Base-by-base conservation (phyloP, 2,113 vertebrate species). In the Ameiurus melas region DNA sequence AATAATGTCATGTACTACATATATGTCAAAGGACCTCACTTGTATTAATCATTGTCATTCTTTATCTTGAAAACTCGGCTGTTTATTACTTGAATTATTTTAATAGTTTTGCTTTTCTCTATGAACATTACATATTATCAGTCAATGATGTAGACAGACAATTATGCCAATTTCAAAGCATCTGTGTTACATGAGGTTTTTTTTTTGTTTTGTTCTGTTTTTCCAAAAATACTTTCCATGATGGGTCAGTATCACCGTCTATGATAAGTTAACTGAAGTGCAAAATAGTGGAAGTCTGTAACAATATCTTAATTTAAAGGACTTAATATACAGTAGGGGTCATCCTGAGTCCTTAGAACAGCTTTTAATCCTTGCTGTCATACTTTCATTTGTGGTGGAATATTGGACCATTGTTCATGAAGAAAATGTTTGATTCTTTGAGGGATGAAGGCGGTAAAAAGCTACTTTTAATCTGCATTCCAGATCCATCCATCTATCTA, bases 21-120 rank as follows among this genome's bases (percentile, higher is more conserved):
- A 81, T 57, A 80, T 47, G 9, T 51, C 43, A 53, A 68, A 68
- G 39, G 25, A 68, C 81, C 33, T 80, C n/a, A 39, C 16, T n/a
- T 62, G 9, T 62, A n/a, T 86, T 79, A 62, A 79, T 86, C 73
- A 80, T n/a, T 66, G 5, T 53, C 30, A 53, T 80, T 68, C 58
- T 53, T 78, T n/a, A 20, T 68, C 60, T 33, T 80, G 36, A 36
- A 70, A 81, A 70, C 5, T 30, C 12, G 47, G 39, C 20, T 60
- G 19, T 60, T 7, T 47, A 47, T 47, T 47, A 47, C 43, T 43
- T 43, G 6, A 43, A 43, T 43, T 43, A 43, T 5, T 47, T 47
- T 47, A 47, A n/a, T 80, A 80, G 30, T 70, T 17, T 70, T 70
- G 30, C 30, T 68, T 14, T 30, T 13, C n/a, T 68, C 6, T 68